Evolutionary conservation across 2,888 invertebrate species (phyloP), one percentile per base, ranked within the genome.

Genomic region (Adelognathus sp.): DNA sequence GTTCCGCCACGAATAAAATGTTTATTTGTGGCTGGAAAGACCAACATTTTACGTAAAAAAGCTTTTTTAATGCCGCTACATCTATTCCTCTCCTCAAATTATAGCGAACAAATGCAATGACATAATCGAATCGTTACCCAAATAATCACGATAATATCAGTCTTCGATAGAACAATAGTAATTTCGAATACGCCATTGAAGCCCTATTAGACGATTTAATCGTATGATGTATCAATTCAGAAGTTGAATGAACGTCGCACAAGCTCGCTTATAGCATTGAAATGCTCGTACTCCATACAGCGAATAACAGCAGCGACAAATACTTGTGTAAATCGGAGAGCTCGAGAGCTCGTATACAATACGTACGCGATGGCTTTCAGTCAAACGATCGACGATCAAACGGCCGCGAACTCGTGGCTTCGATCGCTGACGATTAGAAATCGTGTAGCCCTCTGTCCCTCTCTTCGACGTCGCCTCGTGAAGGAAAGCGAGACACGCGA

Each of bases 211-310:
- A 21, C 4, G 61, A 60, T 67, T 67, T 60, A 60, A 52, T 39
- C 39, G 39, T 36, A 24, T 33, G 74, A 74, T 67, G 61, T 67
- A 67, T 60, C 52, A 74, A 67, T 74, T 67, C 27, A 67, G 31
- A 24, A 33, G 60, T 54, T 18, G 67, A 74, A 60, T 52, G 61
- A 46, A 61, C 11, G n/a, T 66, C 29, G 11, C 21, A 18, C 29
- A 16, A 31, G 18, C 29, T 31, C 31, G 36, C 39, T 7, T 21
- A 44, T 6, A 16, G 4, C 3, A n/a, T 14, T 61, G 27, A 4
- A 21, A 24, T 60, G n/a, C n/a, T n/a, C n/a, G 39, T 33, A 39
- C 21, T 39, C 24, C 27, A 41, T 60, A 27, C 27, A 7, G 7
- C 6, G 27, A 14, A 61, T 61, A 2, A 61, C 41, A 29, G 7